These are phyloP conservation scores for Melolontha melolontha DNA, from an alignment of 2,888 invertebrate genomes.

Conservation along the genomic window DNA sequence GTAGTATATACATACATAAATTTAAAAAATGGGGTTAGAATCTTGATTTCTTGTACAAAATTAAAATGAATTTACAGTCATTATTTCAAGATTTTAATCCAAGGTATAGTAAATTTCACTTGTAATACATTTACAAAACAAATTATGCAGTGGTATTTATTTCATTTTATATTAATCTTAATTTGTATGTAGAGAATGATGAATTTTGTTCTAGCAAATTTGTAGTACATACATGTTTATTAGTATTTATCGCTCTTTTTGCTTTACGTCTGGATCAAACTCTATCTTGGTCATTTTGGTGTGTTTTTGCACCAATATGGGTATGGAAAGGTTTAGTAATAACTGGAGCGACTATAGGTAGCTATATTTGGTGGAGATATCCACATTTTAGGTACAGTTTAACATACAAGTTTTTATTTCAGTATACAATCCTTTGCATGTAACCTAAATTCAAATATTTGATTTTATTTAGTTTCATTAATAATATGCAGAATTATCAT, in stretches of 20 bases:
- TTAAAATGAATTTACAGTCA: conserved; percentile 86
- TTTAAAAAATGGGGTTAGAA: conserved; percentile 36
- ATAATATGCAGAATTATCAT: background rate
- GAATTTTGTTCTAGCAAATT: conserved; percentile 85
- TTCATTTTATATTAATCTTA: conserved; percentile 44
- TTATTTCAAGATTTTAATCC: conserved; percentile 93
- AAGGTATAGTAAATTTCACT: conserved; percentile 70
- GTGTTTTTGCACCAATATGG: conserved; percentile 97
- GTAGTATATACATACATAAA: background rate
- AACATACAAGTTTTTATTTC: background rate
- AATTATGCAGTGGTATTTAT: background rate
- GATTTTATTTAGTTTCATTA: background rate
- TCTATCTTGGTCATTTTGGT: conserved; percentile 95
- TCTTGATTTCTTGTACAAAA: conserved; percentile 48
- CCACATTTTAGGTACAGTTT: conserved; percentile 87
- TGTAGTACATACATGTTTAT: conserved; percentile 92
- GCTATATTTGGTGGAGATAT: conserved; percentile 95
- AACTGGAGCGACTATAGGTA: conserved; percentile 90
- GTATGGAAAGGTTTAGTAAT: conserved; percentile 96
- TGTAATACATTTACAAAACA: background rate
- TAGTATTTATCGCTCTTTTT: conserved; percentile 91
- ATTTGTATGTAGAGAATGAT: conserved; percentile 41
- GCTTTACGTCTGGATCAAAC: conserved; percentile 90
- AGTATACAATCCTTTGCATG: background rate
- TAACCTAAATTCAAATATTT: background rate